Base-by-base conservation (phyloP, 2,888 invertebrate species). In the Eumerus sabulonum region DNA sequence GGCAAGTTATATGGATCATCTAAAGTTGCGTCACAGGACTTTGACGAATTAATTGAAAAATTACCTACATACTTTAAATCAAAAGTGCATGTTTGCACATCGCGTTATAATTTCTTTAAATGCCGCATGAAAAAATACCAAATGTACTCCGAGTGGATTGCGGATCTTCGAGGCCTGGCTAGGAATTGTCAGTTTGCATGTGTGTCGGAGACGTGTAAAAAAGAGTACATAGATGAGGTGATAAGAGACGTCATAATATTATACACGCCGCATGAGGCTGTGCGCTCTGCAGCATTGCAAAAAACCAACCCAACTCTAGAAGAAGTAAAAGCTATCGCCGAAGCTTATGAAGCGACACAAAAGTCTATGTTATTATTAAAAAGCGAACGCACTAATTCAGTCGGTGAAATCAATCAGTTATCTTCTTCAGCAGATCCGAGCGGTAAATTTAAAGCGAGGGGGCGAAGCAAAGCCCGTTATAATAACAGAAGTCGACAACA, bases 231-330 rank as follows among this genome's bases (percentile, higher is more conserved):
- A 14, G 59, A 60, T 17, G 68, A 68, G 59, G 51, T 68, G 54
- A 59, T 68, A 14, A 27, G 60, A n/a, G 54, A 70, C 13, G 14
- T n/a, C n/a, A n/a, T n/a, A n/a, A n/a, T n/a, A n/a, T n/a, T n/a
- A n/a, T 47, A 70, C 7, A 70, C 47, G 13, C 59, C 67, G 5
- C 59, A 67, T 19, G 67, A 59, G 12, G 44, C 67, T 9, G 53
- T 70, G 17, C 68, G 68, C 14, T 18, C 60, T 36, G 60, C 53
- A 27, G 53, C 53, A 0, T 14, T 70, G 1, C 60, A 70, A 35
- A 59, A 68, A 45, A 44, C 45, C 3, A 68, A 68, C 7, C 67
- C 59, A n/a, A 54, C 68, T 11, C 40, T 70, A 12, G 60, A 70
- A 9, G 53, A 70, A 17, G 60, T 70, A 1, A 53, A 40, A 40